These are phyloP conservation scores for Saimiri boliviensis DNA, from an alignment of 2,113 vertebrate genomes.

Conservation along the genomic window DNA sequence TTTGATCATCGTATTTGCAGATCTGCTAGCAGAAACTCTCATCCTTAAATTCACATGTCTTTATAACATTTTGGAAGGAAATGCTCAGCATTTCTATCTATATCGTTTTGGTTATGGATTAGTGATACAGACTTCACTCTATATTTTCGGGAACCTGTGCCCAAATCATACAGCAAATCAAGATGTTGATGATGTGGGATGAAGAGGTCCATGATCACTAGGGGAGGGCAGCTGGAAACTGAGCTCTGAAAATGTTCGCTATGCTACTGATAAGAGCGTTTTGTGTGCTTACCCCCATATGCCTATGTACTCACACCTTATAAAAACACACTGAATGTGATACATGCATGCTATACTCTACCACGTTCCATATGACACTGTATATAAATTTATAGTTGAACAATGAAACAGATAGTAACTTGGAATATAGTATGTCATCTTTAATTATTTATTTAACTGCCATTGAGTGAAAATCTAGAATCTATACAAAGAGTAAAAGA, in stretches of 20 bases:
- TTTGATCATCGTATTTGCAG: not conserved
- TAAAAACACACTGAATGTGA: not conserved
- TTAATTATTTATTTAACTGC: not conserved
- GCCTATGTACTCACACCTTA: not conserved
- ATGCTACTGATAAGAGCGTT: not conserved
- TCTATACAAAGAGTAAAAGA: slow-evolving; percentile 10
- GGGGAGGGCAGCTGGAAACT: not conserved
- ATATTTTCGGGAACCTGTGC: not conserved
- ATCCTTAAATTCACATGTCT: not conserved
- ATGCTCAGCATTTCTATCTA: not conserved
- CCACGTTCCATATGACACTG: too few relatives aligned
- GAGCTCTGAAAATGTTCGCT: not conserved
- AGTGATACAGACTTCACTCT: not conserved
- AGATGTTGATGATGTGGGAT: not conserved
- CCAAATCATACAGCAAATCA: not conserved
- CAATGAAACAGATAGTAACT: not conserved
- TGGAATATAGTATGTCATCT: not conserved
- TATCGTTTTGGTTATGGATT: not conserved
- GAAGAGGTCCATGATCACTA: not conserved
- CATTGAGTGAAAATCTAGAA: slow-evolving; percentile 23
- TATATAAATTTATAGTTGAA: not conserved
- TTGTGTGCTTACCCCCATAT: not conserved
- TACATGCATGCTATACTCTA: not conserved
- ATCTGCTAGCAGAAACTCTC: not conserved
- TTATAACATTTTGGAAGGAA: not conserved